A percentile compares a stretch with the other conserved stretches of the same genome.
Evolutionary conservation across 2,113 vertebrate genomes (phyloP).

Genomic region (Glaucomys volans): DNA sequence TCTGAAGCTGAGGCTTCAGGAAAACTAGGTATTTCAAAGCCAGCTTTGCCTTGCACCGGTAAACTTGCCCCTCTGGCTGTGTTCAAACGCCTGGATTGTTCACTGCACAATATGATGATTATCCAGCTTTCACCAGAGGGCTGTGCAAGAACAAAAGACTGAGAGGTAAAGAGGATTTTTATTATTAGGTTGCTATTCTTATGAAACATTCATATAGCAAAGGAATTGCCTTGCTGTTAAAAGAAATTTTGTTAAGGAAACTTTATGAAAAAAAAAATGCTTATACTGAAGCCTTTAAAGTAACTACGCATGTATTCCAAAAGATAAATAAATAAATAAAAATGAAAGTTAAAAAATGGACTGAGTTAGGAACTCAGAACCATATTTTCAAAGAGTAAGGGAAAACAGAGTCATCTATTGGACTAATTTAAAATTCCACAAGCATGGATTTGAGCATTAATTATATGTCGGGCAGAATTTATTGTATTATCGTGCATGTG

Average conservation of each 20-base stretch:
- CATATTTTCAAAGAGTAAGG: conserved; percentile 60
- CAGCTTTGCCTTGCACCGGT: conserved; percentile 38
- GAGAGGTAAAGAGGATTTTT: conserved; percentile 62
- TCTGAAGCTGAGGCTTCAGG: conserved; percentile 34
- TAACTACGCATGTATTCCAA: neutral
- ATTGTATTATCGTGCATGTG: neutral
- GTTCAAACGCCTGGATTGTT: conserved; percentile 67
- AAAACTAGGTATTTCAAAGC: conserved; percentile 72
- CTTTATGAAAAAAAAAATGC: conserved; percentile 64
- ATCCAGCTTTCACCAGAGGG: conserved; percentile 27
- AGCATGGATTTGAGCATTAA: conserved; percentile 14
- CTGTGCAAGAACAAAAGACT: conserved; percentile 70
- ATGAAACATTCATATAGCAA: conserved; percentile 71
- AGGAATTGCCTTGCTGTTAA: conserved; percentile 60
- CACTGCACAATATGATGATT: conserved; percentile 51
- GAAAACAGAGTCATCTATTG: conserved; percentile 22
- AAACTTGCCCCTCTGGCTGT: conserved; percentile 60
- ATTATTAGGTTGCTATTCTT: conserved; percentile 71
- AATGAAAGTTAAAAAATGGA: neutral
- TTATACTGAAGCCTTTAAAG: conserved; percentile 58
- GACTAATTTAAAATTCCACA: conserved; percentile 60
- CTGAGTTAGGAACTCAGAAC: conserved; percentile 32
- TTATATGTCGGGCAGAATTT: conserved; percentile 44
- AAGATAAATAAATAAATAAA: too few species aligned
- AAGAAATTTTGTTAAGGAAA: conserved; percentile 64